Conservation (phyloP, 37 sponge, comb jelly and placozoan genomes). For the Halisarca cf. caerulea region DNA sequence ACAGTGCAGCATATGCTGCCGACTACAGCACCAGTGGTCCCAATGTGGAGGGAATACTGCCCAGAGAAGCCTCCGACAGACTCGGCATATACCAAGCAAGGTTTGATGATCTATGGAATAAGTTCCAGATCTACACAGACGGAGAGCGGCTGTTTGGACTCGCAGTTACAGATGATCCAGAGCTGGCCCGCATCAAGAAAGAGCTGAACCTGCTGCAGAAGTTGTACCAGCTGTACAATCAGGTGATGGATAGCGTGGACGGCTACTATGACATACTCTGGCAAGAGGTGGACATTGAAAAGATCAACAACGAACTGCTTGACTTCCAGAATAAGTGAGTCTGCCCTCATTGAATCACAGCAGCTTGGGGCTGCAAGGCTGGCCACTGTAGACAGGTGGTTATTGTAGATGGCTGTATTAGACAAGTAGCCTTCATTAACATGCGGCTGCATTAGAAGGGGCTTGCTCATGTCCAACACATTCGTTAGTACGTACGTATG, state of each 20-base stretch:
- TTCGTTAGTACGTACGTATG: too few species aligned
- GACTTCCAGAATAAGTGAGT: constrained; percentile 98
- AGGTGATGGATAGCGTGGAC: constrained; percentile 97
- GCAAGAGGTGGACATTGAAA: constrained; percentile 95
- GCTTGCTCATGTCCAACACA: too few species aligned
- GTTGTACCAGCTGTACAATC: constrained; percentile 94
- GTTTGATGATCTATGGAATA: constrained; percentile 96
- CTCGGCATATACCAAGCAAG: constrained; percentile 63
- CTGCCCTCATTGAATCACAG: too few species aligned
- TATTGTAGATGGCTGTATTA: too few species aligned
- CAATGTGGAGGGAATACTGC: constrained; percentile 69
- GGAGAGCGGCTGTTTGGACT: constrained; percentile 98
- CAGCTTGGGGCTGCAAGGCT: too few species aligned
- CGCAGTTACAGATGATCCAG: constrained; percentile 84
- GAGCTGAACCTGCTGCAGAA: constrained; percentile 98
- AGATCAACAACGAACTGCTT: constrained; percentile 95
- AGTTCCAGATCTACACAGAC: constrained; percentile 85
- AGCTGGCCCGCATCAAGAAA: constrained; percentile 81
- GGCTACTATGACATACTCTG: constrained; percentile 98
- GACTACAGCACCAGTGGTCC: constrained; percentile 84
- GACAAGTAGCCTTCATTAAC: too few species aligned
- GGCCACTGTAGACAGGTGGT: too few species aligned
- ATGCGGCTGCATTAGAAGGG: too few species aligned
- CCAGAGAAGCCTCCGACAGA: constrained; percentile 77
- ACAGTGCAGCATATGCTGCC: constrained; percentile 56